Base-by-base conservation (phyloP, 2,797 vertebrate genomes). In the Thaleichthys pacificus region DNA sequence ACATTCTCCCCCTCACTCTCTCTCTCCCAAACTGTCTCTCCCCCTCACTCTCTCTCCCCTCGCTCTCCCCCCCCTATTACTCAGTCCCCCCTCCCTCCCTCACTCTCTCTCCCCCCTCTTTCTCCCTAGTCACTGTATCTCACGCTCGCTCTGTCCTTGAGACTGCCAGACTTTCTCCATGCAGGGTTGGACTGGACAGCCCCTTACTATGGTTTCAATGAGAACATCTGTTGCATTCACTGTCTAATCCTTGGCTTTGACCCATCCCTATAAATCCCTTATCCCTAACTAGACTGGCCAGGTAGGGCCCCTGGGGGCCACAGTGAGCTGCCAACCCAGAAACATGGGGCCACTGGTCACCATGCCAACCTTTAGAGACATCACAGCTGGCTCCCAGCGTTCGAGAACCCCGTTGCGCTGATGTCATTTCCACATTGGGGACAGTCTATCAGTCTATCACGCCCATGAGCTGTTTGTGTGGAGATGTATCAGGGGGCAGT, bases 211-310 rank as follows among this genome's bases (percentile, higher is more conserved):
- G 89, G 91, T 78, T 79, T 87, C 88, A 86, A 85, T 91, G 91
- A 91, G 84, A 89, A 89, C 90, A 91, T 93, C 84, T 91, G 91
- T 90, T 91, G 90, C 82, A 82, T 81, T 88, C 88, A 72, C 83
- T 78, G 78, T 80, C 83, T 86, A 82, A 86, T 73, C 79, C 71
- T 73, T 81, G 69, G 83, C 85, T 84, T 82, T 68, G 74, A 84
- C 80, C 84, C 79, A 72, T 73, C 82, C 78, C 77, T 84, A 63
- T 84, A 77, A 84, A 79, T 72, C 77, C 66, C 72, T n/a, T 74
- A 77, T 62, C 68, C 47, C 38, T 75, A 65, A n/a, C 61, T 19
- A 21, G 68, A 68, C 66, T 32, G 1, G 26, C 22, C 66, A 54
- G 47, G 24, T 54, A 30, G 49, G 17, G 6, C 24, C 42, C 24